A percentile compares a stretch with the other conserved stretches of the same genome.
Conservation (phyloP, 2,113 vertebrate genomes). For the Morphnarchus princeps region DNA sequence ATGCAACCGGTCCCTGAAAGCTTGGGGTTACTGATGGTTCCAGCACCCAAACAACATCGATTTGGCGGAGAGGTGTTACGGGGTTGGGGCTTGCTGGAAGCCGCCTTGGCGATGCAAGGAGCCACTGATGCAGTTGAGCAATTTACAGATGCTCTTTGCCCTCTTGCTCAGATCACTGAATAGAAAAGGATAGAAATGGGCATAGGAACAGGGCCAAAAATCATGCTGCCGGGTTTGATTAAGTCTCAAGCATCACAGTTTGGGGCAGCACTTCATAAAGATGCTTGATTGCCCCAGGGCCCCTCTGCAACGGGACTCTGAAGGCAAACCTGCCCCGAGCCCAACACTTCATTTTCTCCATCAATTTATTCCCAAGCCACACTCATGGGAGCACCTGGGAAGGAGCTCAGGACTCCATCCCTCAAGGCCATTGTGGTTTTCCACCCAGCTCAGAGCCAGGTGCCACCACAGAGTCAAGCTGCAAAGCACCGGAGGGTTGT, state of each 20-base stretch:
- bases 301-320: background rate
- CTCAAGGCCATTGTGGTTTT: rapidly evolving
- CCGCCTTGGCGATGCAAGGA: rapidly evolving
- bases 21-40: background rate
- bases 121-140: rapidly evolving
- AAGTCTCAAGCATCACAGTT: background rate
- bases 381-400: rapidly evolving
- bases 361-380: background rate
- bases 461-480: background rate
- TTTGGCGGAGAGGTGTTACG: rapidly evolving
- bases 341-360: background rate
- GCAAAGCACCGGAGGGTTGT: background rate
- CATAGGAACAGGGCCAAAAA: rapidly evolving
- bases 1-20: background rate
- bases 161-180: rapidly evolving
- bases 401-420: background rate
- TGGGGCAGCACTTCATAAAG: background rate
- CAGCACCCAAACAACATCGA: background rate
- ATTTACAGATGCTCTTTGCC: background rate
- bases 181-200: background rate
- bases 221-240: background rate
- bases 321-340: background rate
- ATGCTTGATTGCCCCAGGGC: background rate
- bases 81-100: background rate
- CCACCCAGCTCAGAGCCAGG: background rate